Percentiles rank a stretch among this genome's conserved stretches.
phyloP scores from a whole-genome alignment of 2,888 invertebrate species.

The Microctonus hyperodae region DNA sequence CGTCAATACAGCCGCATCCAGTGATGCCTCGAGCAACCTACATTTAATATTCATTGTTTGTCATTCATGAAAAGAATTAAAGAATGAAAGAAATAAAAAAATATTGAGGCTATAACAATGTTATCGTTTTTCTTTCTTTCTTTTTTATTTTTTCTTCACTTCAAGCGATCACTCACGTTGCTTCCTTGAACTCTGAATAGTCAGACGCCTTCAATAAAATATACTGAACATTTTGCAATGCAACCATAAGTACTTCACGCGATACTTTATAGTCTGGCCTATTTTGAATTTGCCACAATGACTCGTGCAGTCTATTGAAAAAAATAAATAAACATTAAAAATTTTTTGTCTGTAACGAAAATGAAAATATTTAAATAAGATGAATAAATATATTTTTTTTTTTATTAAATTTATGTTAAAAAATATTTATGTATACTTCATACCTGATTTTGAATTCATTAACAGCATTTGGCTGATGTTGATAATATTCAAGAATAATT shows the following conservation, averaged over 20 bases:
- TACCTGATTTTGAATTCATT: slow-evolving; percentile 65
- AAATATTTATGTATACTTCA: slow-evolving; percentile 1
- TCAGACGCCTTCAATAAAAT: slow-evolving; percentile 79
- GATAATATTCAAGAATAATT: slow-evolving; percentile 79
- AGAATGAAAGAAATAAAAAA: slow-evolving; percentile 24
- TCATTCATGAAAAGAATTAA: slow-evolving; percentile 47
- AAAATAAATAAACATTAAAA: neutral
- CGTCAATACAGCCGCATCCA: slow-evolving; percentile 82
- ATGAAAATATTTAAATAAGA: too few species aligned
- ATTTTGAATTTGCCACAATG: slow-evolving; percentile 76
- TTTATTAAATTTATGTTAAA: neutral
- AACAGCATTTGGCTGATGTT: slow-evolving; percentile 46
- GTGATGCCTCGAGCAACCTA: slow-evolving; percentile 78
- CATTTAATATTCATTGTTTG: slow-evolving; percentile 26
- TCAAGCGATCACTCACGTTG: slow-evolving; percentile 63
- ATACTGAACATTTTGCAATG: slow-evolving; percentile 84
- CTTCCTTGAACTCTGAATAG: slow-evolving; percentile 69
- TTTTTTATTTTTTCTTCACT: slow-evolving; percentile 18
- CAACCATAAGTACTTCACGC: slow-evolving; percentile 87
- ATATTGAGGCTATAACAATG: slow-evolving; percentile 5
- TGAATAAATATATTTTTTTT: slow-evolving; percentile 3
- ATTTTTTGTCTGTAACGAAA: too few species aligned
- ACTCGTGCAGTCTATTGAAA: slow-evolving; percentile 68
- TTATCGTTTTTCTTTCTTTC: slow-evolving; percentile 15
- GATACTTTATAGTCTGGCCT: slow-evolving; percentile 70